Evolutionary conservation across 2,888 invertebrate species (phyloP), one percentile per base, ranked within the genome.

Genomic region (Anthophora plumipes): DNA sequence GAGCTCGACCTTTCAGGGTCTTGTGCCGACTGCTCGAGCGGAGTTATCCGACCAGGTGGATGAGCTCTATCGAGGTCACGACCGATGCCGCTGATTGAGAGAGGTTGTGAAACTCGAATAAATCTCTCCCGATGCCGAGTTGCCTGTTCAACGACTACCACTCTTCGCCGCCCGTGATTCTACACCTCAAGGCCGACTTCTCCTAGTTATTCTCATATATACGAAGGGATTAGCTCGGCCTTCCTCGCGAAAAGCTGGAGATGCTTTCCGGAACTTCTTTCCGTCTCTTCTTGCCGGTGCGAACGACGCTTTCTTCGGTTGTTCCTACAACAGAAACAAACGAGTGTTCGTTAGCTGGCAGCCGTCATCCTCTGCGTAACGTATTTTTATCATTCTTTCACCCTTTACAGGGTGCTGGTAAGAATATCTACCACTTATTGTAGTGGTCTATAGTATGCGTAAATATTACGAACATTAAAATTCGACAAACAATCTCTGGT

Each of bases 41-140:
- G 25, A 80, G 72, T 66, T 77, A 73, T 74, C 76, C 70, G 61
- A 55, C 59, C 73, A 74, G 80, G 80, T 77, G 75, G 74, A 86
- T 63, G 79, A 76, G 82, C 83, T 71, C 76, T 84, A 75, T 82
- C 84, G 86, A 79, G 77, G 85, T 86, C 79, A 71, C 79, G 80
- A 77, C 74, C 78, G 75, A 50, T 75, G 79, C 76, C 60, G 81
- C 43, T 73, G 84, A 85, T 84, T 79, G 80, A 64, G 76, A 67
- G 73, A 81, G 76, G 70, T 82, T 77, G 86, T 54, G 73, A 86
- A 80, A 80, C 80, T 82, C 82, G 83, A 77, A 78, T 83, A 75
- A 84, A 78, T 83, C 80, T 76, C 84, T 76, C 69, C 39, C 46
- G 66, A 66, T 80, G 41, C 67, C 79, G 75, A 67, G 64, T 67